Conservation (phyloP, 1,140 invertebrate genomes). For the Musca domestica region DNA sequence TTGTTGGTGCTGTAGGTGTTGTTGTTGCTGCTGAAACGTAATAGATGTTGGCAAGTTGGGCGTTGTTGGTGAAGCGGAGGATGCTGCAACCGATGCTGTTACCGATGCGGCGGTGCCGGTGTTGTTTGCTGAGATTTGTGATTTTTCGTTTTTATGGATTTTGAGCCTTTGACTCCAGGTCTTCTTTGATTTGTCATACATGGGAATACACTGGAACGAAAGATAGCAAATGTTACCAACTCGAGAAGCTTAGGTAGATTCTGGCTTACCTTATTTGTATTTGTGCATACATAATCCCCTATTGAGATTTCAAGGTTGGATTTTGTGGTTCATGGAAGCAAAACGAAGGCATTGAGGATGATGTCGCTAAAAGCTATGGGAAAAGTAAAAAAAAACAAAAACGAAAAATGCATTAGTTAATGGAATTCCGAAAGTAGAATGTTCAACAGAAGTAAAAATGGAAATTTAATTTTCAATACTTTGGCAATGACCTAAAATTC, state of each 20-base stretch:
- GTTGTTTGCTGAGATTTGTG: constrained; percentile 30
- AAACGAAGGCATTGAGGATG: constrained; percentile 7
- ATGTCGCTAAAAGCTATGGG: too few species aligned
- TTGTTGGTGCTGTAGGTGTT: not conserved
- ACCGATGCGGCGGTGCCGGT: constrained; percentile 30
- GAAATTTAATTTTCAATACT: too few species aligned
- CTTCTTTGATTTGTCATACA: constrained; percentile 56
- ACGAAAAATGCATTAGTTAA: too few species aligned
- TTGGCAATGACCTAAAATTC: too few species aligned
- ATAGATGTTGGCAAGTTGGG: constrained; percentile 23
- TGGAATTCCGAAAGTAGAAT: too few species aligned
- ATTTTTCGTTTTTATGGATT: constrained; percentile 51
- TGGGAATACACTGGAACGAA: constrained; percentile 38
- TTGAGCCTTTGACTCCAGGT: constrained; percentile 56
- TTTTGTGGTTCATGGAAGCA: not conserved
- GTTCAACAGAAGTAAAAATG: too few species aligned
- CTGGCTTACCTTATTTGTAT: not conserved
- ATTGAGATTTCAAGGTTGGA: constrained; percentile 6
- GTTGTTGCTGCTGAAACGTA: not conserved
- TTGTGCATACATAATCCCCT: constrained; percentile 18
- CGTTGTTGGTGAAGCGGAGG: not conserved
- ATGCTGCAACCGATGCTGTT: constrained; percentile 6
- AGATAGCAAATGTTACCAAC: not conserved
- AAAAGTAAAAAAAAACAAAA: too few species aligned
- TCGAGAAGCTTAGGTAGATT: not conserved